Evolutionary conservation across 37 sponge, comb jelly and placozoan genomes (phyloP).

Genomic region (Geodia barretti): DNA sequence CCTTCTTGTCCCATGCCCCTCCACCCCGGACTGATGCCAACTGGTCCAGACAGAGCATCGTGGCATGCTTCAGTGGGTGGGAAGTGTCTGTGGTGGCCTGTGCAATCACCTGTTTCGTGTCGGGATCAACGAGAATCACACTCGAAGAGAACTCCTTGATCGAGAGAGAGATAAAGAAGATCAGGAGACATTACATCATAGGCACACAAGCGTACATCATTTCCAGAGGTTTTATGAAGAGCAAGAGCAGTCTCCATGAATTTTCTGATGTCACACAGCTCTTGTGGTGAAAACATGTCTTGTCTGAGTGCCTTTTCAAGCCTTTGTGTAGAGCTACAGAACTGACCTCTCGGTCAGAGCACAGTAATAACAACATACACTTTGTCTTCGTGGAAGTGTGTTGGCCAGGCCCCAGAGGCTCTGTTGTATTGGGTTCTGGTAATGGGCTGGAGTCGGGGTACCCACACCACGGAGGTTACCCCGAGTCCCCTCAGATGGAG

Average conservation of each 20-base stretch:
- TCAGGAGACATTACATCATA: not conserved
- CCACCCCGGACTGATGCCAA: slow-evolving; percentile 81
- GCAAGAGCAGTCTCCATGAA: slow-evolving; percentile 77
- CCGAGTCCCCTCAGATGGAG: slow-evolving; percentile 22
- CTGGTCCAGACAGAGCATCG: slow-evolving; percentile 88
- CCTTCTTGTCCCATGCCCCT: slow-evolving; percentile 53
- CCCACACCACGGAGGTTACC: slow-evolving; percentile 29
- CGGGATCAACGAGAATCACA: slow-evolving; percentile 82
- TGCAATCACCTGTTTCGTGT: slow-evolving; percentile 47
- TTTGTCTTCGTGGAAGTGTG: slow-evolving; percentile 83
- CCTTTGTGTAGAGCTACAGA: slow-evolving; percentile 18
- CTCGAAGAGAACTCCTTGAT: slow-evolving; percentile 7
- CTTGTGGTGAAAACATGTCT: slow-evolving; percentile 45
- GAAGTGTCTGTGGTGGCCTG: slow-evolving; percentile 14
- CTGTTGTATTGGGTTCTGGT: slow-evolving; percentile 79
- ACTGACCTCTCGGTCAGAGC: not conserved
- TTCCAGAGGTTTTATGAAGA: slow-evolving; percentile 9
- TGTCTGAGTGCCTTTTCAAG: slow-evolving; percentile 56
- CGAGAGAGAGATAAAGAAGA: not conserved
- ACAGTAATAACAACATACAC: slow-evolving; percentile 16
- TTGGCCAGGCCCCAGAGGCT: slow-evolving; percentile 69
- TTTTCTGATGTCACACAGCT: slow-evolving; percentile 33
- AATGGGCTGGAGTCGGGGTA: slow-evolving; percentile 62
- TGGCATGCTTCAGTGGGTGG: slow-evolving; percentile 83
- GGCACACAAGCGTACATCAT: not conserved